These are phyloP conservation scores for Epinotia bilunana DNA, from an alignment of 2,888 invertebrate genomes.

Conservation along the genomic window DNA sequence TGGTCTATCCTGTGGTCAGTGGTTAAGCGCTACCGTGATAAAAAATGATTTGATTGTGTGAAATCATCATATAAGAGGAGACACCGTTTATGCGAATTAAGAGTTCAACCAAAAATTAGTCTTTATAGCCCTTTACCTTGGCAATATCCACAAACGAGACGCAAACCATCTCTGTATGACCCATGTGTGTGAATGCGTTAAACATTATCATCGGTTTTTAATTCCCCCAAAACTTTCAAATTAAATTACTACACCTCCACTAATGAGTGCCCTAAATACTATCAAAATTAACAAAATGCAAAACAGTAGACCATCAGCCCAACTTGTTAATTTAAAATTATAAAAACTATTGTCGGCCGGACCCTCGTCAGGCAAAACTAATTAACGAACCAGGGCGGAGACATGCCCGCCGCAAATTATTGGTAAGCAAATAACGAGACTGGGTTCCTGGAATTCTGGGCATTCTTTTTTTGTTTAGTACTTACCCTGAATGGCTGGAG, in stretches of 20 bases:
- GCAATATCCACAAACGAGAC: too few relatives aligned
- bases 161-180: too few relatives aligned
- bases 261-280: conserved; percentile 8
- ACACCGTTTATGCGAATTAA: too few relatives aligned
- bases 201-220: background rate
- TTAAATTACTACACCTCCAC: background rate
- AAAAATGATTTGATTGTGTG: too few relatives aligned
- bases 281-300: background rate
- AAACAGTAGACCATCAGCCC: background rate
- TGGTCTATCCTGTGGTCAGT: too few relatives aligned
- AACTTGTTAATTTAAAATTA: conserved; percentile 33
- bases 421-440: conserved; percentile 46
- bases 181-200: too few relatives aligned
- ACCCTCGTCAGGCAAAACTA: conserved; percentile 54
- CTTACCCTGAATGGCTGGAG: background rate
- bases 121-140: too few relatives aligned
- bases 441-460: conserved; percentile 11
- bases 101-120: too few relatives aligned
- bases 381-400: conserved; percentile 48
- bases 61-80: too few relatives aligned
- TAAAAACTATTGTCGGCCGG: conserved; percentile 38
- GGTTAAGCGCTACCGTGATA: too few relatives aligned
- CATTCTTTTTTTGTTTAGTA: conserved; percentile 5
- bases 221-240: background rate
- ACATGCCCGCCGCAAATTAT: conserved; percentile 50